These are phyloP conservation scores for Ceyx cyanopectus DNA, from an alignment of 2,113 vertebrate species.

Conservation along the genomic window DNA sequence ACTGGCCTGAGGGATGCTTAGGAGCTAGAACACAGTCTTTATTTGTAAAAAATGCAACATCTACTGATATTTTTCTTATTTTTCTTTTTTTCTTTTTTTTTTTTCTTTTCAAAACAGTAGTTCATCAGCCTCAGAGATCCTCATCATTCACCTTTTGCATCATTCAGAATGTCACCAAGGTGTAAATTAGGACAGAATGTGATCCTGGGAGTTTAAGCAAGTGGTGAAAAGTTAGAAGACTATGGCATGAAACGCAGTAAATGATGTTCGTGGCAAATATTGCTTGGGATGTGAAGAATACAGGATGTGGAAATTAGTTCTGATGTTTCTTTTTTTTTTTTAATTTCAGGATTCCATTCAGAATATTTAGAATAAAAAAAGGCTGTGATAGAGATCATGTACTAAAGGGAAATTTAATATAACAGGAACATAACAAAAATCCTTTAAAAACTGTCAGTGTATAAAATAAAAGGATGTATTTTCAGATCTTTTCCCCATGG, in stretches of 20 bases:
- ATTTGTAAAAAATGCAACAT: background rate
- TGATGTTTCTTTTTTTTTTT: background rate
- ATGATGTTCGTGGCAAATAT: background rate
- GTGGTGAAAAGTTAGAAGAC: background rate
- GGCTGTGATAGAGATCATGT: background rate
- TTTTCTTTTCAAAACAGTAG: background rate
- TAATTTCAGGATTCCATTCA: background rate
- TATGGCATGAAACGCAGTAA: background rate
- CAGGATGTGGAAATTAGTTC: background rate
- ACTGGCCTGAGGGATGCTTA: background rate
- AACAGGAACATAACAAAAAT: background rate
- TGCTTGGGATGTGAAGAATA: background rate
- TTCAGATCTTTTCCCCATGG: background rate
- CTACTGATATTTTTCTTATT: background rate
- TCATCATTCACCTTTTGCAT: background rate
- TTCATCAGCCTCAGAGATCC: background rate
- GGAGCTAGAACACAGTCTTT: background rate
- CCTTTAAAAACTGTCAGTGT: background rate
- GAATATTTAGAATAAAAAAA: background rate
- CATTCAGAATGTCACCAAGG: background rate
- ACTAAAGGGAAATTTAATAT: background rate
- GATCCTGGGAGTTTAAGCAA: background rate
- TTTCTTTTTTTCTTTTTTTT: too few relatives aligned
- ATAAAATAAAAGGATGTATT: background rate
- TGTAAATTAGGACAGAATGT: background rate